Evolutionary conservation across 2,797 vertebrate species (phyloP), one percentile per base, ranked within the genome.

Genomic region (Rhabdophis nuchalis): DNA sequence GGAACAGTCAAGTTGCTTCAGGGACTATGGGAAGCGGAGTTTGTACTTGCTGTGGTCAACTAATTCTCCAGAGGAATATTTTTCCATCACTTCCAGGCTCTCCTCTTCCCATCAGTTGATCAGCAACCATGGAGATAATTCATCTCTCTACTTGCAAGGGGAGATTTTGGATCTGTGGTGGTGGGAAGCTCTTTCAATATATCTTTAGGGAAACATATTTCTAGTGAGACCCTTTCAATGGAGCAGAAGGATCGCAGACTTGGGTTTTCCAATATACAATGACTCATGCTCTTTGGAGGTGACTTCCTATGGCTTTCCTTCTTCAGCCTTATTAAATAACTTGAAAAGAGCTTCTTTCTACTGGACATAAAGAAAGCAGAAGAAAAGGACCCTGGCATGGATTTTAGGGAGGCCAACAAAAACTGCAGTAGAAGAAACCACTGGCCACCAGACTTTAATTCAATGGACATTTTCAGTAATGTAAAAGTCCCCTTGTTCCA

Each of bases 1-100:
- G 82, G 88, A 50, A 93, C 90, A 91, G 93, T 94, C 68, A 92
- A 92, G 89, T 92, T 87, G 93, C 93, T 18, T n/a, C 92, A 89
- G 61, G 77, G 88, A 86, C 90, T 77, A 77, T 4, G 36, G 89
- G 46, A 87, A 72, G 36, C 0, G 52, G 46, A 86, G 93, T 82
- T 46, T 16, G 92, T 27, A 61, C 89, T 77, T 50, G 54, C 92
- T n/a, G 36, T 0, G 32, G 18, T 64, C 91, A 92, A 85, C 64
- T 93, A 27, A 85, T 85, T 93, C 14, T 90, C 90, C 94, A 77
- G 20, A 86, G 86, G 50, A 90, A 88, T 72, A 53, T 86, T 72
- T 91, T 57, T 29, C 77, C 87, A 29, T 86, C 72, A 36, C 57
- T 90, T 50, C 46, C 36, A 41, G 82, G 52, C 85, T 90, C 64